A percentile compares a stretch with the other conserved stretches of the same genome.
phyloP scores from a whole-genome alignment of 2,888 invertebrate genomes.

The Lasioglossum figueresi region DNA sequence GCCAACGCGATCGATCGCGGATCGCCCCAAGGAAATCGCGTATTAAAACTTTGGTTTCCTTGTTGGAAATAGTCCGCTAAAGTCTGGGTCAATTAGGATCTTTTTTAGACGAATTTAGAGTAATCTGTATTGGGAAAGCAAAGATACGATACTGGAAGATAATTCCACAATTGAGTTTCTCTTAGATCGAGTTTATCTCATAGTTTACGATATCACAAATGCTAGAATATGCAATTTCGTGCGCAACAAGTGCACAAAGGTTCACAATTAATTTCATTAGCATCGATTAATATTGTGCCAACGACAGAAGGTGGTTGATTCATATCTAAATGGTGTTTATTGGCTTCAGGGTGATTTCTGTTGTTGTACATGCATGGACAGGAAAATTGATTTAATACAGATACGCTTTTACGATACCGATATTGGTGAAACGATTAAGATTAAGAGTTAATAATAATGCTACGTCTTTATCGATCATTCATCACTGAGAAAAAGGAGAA shows the following conservation, averaged over 20 bases:
- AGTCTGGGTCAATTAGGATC: neutral
- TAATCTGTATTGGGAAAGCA: neutral
- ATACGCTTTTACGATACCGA: neutral
- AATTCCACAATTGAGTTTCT: neutral
- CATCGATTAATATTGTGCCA: neutral
- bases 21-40: neutral
- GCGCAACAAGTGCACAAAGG: neutral
- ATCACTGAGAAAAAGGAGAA: neutral
- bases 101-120: neutral
- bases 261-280: neutral
- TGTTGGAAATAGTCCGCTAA: neutral
- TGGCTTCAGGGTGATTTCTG: neutral
- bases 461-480: neutral
- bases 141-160: neutral
- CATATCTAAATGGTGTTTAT: neutral
- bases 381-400: neutral
- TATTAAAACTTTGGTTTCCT: neutral
- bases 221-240: neutral
- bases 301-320: neutral
- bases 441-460: constrained; percentile 1
- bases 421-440: constrained; percentile 3
- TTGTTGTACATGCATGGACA: neutral
- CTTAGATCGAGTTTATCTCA: neutral
- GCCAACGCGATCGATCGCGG: neutral
- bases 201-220: neutral